Evolutionary conservation across 2,113 vertebrate species (phyloP).

Genomic region (Burhinus oedicnemus): DNA sequence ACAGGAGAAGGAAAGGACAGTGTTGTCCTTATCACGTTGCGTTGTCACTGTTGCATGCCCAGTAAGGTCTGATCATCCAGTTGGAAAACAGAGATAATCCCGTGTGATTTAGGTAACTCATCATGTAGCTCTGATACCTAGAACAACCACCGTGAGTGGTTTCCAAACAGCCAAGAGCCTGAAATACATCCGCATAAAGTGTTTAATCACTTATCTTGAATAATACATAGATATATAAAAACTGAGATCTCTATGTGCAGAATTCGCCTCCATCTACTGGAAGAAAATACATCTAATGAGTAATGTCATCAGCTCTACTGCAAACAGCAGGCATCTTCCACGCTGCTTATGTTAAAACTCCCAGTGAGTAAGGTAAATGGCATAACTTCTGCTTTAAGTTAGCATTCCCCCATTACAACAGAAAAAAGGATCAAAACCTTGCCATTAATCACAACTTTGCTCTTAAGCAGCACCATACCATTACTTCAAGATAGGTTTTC

Average conservation of each 20-base stretch:
- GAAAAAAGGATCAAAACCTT: slow-evolving; percentile 23
- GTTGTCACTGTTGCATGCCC: not conserved
- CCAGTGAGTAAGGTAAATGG: not conserved
- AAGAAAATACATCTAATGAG: not conserved
- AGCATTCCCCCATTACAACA: not conserved
- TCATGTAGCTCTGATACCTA: not conserved
- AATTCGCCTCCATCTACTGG: not conserved
- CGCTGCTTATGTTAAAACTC: not conserved
- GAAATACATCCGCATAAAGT: not conserved
- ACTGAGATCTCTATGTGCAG: not conserved
- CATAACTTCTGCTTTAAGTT: slow-evolving; percentile 39
- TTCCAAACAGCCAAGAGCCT: not conserved
- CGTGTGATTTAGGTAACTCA: not conserved
- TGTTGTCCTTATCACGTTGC: accelerated
- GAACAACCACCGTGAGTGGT: not conserved
- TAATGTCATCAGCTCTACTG: not conserved
- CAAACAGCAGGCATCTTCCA: not conserved
- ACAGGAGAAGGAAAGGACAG: not conserved
- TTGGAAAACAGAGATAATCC: not conserved
- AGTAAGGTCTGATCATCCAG: not conserved
- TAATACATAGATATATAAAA: not conserved
- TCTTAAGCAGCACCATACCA: slow-evolving; percentile 7
- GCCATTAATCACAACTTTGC: slow-evolving; percentile 49
- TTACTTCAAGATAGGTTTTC: slow-evolving; percentile 40
- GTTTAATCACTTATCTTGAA: not conserved